Evolutionary conservation across 2,113 vertebrate species (phyloP), one percentile per base, ranked within the genome.

Genomic region (Meles meles): DNA sequence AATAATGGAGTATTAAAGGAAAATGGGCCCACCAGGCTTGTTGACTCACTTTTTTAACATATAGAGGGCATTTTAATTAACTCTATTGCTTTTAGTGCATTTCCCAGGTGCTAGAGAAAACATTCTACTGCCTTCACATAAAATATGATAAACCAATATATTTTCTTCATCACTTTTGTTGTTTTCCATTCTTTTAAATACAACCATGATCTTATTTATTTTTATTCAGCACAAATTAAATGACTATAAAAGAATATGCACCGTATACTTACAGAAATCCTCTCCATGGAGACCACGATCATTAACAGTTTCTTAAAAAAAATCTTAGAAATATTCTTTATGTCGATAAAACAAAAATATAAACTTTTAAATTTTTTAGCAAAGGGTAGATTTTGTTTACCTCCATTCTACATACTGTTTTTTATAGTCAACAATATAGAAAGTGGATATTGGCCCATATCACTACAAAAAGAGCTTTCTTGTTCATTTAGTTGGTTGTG

Each of bases 41-140:
- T 93, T 97, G 89, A 87, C 61, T 80, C 61, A 57, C 25, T 79
- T 89, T 97, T 97, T 97, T 93, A 87, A 72, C 39, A 87, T 61
- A 95, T 74, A 96, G 34, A 95, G 61, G 88, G 23, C 69, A 94
- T 95, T 96, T 96, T 90, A 97, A 93, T 98, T 96, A 96, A 91
- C 52, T 92, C 18, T 12, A 57, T 42, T 69, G 25, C 67, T 89
- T 94, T 93, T 61, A 63, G 29, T 90, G 21, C 31, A 86, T 90
- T 93, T 96, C 82, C 72, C 80, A 84, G 57, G 34, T 96, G 57
- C 65, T 81, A 55, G 25, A 82, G 65, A 93, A 67, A 67, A 59
- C 12, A 52, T 47, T 88, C 27, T 42, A 79, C 23, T 47, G 10
- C 12, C 12, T 69, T 27, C 86, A 91, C 17, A 76, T 69, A 84